Evolutionary conservation across 37 sponge, comb jelly and placozoan genomes (phyloP), one percentile per base, ranked within the genome.

Genomic region (Hormiphora californensis): DNA sequence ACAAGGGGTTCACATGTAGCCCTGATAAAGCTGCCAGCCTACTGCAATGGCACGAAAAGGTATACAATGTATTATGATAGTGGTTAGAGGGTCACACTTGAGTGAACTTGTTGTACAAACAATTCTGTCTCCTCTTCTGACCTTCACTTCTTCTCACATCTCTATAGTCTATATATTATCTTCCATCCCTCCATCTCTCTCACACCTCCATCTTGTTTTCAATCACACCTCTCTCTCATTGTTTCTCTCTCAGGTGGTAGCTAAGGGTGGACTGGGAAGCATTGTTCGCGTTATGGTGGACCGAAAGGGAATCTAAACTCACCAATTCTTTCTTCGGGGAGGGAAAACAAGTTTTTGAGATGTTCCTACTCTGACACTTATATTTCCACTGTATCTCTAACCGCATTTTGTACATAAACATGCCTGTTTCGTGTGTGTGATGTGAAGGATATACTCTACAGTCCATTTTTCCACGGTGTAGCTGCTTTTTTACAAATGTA

Each of bases 1-100:
- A 98, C 87, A 91, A 94, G 7, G 99, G 95, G 11, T 98, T 98
- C 90, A 85, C 93, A 32, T 73, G 88, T 40, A 93, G 94, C n/a
- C 90, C 93, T n/a, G 99, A 98, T 63, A 98, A 95, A 55, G 91
- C 92, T 22, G 94, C 94, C 0, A 90, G 91, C 9, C 89, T 98
- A 3, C 92, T 98, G n/a, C 87, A 86, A 30, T 98, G 95, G 95
- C 99, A 98, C 46, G 94, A 98, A 62, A 89, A 92, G 89, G 95
- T 94, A 38, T 33, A 39, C n/a, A 43, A 89, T 85, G 21, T 57
- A 54, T 34, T 4, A 27, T 32, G 28, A 40, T 7, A 37, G 36
- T 33, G 32, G 12, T 63, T 63, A 22, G 67, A 63, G 28, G 15
- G 12, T 15, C 32, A n/a, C 21, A 17, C 32, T 19, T 30, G 67